Evolutionary conservation across 2,888 invertebrate genomes (phyloP).

Genomic region (Eudemis profundana): DNA sequence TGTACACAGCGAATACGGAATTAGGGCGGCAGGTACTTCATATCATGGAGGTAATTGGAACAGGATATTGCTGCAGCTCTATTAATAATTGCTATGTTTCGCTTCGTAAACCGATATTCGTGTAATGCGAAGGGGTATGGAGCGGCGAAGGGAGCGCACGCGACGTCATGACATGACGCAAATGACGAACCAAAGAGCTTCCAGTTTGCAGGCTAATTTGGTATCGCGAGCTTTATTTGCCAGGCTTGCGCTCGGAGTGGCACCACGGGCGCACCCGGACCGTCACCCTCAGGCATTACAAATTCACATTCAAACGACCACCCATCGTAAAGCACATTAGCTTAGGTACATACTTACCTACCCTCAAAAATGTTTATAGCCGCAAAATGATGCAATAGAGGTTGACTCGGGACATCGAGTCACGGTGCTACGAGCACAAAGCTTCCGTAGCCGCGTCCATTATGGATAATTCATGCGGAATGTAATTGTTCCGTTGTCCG

Average conservation of each 20-base stretch:
- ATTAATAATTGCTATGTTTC: constrained; percentile 65
- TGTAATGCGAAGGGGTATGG: constrained; percentile 60
- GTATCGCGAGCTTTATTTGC: constrained; percentile 25
- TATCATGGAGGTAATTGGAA: constrained; percentile 44
- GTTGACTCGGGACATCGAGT: constrained; percentile 68
- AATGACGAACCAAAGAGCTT: constrained; percentile 28
- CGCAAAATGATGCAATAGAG: constrained; percentile 60
- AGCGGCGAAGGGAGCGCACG: constrained; percentile 61
- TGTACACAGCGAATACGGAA: constrained; percentile 6
- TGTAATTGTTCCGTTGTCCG: constrained; percentile 78
- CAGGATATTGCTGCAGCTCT: constrained; percentile 53
- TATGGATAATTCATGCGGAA: constrained; percentile 81
- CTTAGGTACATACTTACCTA: constrained; percentile 41
- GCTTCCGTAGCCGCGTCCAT: constrained; percentile 74
- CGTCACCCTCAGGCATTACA: constrained; percentile 6
- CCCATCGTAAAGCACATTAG: constrained; percentile 36
- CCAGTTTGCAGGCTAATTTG: constrained; percentile 14
- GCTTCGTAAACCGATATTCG: constrained; percentile 69
- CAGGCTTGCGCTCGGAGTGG: constrained; percentile 9
- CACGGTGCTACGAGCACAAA: constrained; percentile 71
- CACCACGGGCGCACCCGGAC: constrained; percentile 8
- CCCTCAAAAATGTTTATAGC: constrained; percentile 49
- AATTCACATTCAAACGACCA: constrained; percentile 23
- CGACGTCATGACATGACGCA: constrained; percentile 65
- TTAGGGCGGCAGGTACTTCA: constrained; percentile 28